Evolutionary conservation across 2,113 vertebrate species (phyloP), one percentile per base, ranked within the genome.

Genomic region (Lophura nycthemera): DNA sequence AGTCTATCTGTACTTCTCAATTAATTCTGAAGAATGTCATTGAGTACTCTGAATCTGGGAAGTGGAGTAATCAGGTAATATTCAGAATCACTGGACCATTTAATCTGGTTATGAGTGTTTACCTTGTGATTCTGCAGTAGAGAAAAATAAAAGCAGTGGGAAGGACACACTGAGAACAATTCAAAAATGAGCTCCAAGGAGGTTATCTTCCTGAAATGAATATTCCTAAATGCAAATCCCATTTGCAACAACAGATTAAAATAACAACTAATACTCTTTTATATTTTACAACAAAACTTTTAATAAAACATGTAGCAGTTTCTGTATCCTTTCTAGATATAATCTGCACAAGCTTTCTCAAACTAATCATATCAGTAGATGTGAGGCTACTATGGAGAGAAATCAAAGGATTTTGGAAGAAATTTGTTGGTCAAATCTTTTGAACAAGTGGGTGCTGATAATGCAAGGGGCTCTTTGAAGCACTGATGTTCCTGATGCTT

Each of bases 61-160:
- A 92, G 72, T 43, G 69, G 89, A 93, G 38, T 91, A 89, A 95
- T 91, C 87, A 89, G 85, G 85, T 92, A 95, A 97, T 95, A 93
- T 92, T 95, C 89, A 86, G 69, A 91, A 93, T 86, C 85, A 92
- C 64, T 92, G 87, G 47, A 30, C 64, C 52, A 52, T 88, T 69
- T 86, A 95, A 91, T 89, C 67, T 92, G 82, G 89, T 96, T 95
- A 93, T 77, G 75, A 86, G 83, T 95, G 76, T 93, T 96, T 95
- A 91, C 65, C 43, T 95, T 93, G 38, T 91, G 78, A 74, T 89
- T 92, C 85, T 86, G 64, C 42, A 61, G 5, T 52, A 91, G 57
- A 89, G 47, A 65, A 91, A 56, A 94, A 80, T 76, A 60, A 92
- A 94, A 95, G 69, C 57, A 6, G 34, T 60, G 65, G 65, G 79